Percentiles rank a stretch among this genome's conserved stretches.
Evolutionary conservation across 2,797 vertebrate species (phyloP).

Genomic region (Hydrocynus forskahlii): DNA sequence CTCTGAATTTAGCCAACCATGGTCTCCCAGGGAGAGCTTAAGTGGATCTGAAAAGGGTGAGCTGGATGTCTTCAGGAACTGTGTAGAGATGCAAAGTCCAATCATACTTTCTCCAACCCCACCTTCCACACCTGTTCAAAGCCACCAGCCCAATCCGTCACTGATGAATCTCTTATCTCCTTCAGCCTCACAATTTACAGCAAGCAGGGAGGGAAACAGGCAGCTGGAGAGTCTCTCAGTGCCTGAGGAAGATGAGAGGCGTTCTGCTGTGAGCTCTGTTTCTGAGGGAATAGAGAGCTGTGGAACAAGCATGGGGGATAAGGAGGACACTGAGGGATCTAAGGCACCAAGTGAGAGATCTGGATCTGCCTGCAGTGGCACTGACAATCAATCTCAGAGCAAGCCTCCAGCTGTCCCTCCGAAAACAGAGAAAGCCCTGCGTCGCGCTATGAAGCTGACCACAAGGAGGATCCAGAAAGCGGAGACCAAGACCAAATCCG

Average conservation of each 20-base stretch:
- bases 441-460: conserved; percentile 90
- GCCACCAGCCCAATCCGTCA: conserved; percentile 50
- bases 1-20: conserved; percentile 72
- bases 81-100: conserved; percentile 41
- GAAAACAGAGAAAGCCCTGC: conserved; percentile 93
- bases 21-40: conserved; percentile 68
- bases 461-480: conserved; percentile 86
- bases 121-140: conserved; percentile 30
- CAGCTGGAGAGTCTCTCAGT: conserved; percentile 61
- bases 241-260: conserved; percentile 69
- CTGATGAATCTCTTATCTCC: conserved; percentile 36
- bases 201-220: conserved; percentile 57
- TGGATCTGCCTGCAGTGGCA: conserved; percentile 73
- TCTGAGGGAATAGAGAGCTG: conserved; percentile 71
- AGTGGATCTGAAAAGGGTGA: conserved; percentile 65
- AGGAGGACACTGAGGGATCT: conserved; percentile 47
- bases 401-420: conserved; percentile 92
- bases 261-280: conserved; percentile 63
- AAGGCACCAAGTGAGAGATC: conserved; percentile 71
- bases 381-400: conserved; percentile 70
- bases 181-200: conserved; percentile 50
- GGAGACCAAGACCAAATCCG: conserved; percentile 76
- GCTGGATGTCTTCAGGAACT: conserved; percentile 58
- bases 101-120: conserved; percentile 34
- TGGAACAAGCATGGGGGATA: conserved; percentile 60